A percentile compares a stretch with the other conserved stretches of the same genome.
These are phyloP conservation scores for Coluber constrictor DNA, from an alignment of 2,797 vertebrate species.

Conservation along the genomic window DNA sequence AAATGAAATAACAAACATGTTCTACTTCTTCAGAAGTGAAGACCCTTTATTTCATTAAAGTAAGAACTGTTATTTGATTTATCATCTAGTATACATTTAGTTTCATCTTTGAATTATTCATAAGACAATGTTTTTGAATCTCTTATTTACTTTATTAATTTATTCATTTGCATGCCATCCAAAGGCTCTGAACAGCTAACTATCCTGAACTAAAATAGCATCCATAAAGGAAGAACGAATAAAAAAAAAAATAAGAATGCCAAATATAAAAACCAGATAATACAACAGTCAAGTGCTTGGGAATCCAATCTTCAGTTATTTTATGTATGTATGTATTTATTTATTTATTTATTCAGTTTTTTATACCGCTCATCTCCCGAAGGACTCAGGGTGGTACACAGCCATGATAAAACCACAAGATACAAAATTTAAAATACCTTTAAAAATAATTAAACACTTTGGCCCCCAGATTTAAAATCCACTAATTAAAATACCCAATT, in stretches of 20 bases:
- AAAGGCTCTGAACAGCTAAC: neutral
- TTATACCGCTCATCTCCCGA: too few relatives aligned
- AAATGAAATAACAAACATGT: constrained; percentile 21
- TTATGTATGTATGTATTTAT: too few relatives aligned
- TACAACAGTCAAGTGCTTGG: neutral
- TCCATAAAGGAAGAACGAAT: neutral
- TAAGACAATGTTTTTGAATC: constrained; percentile 29
- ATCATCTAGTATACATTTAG: constrained; percentile 41
- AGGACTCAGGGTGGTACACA: too few relatives aligned
- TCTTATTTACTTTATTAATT: neutral
- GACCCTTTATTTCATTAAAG: constrained; percentile 25
- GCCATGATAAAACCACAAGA: too few relatives aligned
- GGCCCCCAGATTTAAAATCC: too few relatives aligned
- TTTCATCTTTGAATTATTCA: constrained; percentile 45
- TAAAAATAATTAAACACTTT: too few relatives aligned
- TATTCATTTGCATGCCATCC: neutral
- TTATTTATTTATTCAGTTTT: too few relatives aligned
- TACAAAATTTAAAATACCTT: too few relatives aligned
- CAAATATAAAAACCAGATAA: neutral
- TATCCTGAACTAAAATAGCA: neutral
- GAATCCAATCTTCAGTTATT: neutral
- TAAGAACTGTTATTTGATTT: constrained; percentile 36
- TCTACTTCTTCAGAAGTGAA: constrained; percentile 20
- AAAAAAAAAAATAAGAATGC: too few relatives aligned
- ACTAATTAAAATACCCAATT: too few relatives aligned